Conservation (phyloP, 2,888 invertebrate species). For the Pollenia amentaria region DNA sequence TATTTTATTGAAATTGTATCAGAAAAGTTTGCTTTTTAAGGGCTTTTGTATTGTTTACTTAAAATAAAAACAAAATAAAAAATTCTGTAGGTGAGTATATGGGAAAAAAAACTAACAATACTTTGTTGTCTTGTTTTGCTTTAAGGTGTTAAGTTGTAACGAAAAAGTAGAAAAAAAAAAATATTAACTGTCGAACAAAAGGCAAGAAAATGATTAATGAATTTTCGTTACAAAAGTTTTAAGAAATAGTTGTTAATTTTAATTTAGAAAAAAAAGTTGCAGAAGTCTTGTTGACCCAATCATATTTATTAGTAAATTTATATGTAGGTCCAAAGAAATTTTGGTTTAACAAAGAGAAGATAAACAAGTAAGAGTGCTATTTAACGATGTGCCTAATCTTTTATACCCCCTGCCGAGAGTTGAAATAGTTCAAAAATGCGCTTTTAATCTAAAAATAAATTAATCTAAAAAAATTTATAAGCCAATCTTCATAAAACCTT, state of each 20-base stretch:
- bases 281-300: background rate
- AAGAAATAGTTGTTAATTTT: background rate
- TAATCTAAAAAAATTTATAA: too few species aligned
- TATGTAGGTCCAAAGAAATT: too few species aligned
- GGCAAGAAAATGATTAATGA: conserved; percentile 36
- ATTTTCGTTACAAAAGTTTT: background rate
- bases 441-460: too few species aligned
- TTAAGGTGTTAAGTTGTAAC: conserved; percentile 41
- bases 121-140: background rate
- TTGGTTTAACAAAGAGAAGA: too few species aligned
- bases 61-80: background rate
- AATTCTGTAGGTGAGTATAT: too few species aligned
- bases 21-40: conserved; percentile 49
- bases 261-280: background rate
- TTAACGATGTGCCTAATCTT: too few species aligned
- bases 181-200: background rate
- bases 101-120: background rate
- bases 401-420: too few species aligned
- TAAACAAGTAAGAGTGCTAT: too few species aligned
- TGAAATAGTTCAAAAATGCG: too few species aligned
- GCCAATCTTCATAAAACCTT: too few species aligned
- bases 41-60: background rate
- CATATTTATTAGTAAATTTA: too few species aligned
- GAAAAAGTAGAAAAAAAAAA: background rate
- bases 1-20: conserved; percentile 58